Base-by-base conservation (phyloP, 2,113 vertebrate genomes). In the Megalops atlanticus region DNA sequence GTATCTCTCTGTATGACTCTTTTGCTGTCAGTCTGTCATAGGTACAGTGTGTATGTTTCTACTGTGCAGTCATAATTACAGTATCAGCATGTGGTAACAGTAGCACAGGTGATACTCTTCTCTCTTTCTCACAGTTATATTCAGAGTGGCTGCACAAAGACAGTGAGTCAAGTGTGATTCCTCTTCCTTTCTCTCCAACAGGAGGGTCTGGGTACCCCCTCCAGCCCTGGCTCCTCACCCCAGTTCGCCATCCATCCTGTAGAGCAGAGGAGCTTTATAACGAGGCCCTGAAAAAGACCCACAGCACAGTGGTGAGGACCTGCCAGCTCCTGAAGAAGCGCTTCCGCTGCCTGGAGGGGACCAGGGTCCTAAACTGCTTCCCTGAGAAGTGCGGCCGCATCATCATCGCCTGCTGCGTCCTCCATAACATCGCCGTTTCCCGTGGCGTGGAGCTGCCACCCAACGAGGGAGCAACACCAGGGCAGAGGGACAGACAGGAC, bases 361-460 rank as follows among this genome's bases (percentile, higher is more conserved):
- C 70, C 33, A 15, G 70, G 0, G 70, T 39, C 35, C 70, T 72
- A 21, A 36, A 72, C 33, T 72, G 38, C 70, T 38, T 39, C 70
- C 70, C 70, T 0, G 70, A 72, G 70, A 72, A 39, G 70, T 72
- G 70, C 38, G 70, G 33, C 33, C 70, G 70, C 70, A 72, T 72
- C 70, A 72, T 39, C 70, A 72, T 72, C 16, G 70, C 38, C 33
- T 36, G 70, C 70, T 36, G 70, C 5, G 70, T 72, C 33, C 70
- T 72, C 18, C 38, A 72, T 35, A 72, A 72, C 38, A 72, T 72
- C 12, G 70, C 70, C 21, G 70, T 72, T 0, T 31, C 35, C 12
- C 70, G 70, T 27, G 33, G 38, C 16, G 70, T 72, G 33, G 24
- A 21, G 35, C 33, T 72, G 33, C 70, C 70, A 12, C 70, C 38